Conservation (phyloP, 2,113 vertebrate genomes). For the Sterrhoptilus dennistouni region DNA sequence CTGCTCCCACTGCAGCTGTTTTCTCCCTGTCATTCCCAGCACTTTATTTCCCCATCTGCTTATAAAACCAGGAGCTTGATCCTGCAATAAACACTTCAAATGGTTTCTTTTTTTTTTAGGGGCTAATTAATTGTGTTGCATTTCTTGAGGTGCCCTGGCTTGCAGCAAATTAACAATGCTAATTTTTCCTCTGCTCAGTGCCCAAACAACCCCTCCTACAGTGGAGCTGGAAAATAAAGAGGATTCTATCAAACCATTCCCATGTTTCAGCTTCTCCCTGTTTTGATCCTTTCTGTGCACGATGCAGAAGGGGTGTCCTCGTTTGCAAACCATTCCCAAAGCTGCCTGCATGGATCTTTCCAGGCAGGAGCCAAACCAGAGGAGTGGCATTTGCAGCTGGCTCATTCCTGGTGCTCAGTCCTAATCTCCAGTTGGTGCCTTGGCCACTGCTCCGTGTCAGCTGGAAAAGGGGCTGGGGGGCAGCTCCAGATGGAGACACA, state of each 20-base stretch:
- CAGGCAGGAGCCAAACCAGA: not conserved
- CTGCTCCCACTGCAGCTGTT: slow-evolving; percentile 80
- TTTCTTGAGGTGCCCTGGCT: slow-evolving; percentile 67
- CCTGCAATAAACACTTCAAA: slow-evolving; percentile 83
- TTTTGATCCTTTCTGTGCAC: not conserved
- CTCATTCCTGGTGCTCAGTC: not conserved
- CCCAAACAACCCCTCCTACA: slow-evolving; percentile 13
- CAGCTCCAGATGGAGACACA: not conserved
- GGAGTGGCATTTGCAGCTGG: not conserved
- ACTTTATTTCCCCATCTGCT: slow-evolving; percentile 83
- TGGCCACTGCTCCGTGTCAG: accelerated
- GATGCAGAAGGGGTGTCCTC: not conserved
- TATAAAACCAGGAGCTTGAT: slow-evolving; percentile 78
- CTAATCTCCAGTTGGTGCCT: not conserved
- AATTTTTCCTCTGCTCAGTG: slow-evolving; percentile 1
- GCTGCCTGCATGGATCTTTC: not conserved
- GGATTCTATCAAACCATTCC: not conserved
- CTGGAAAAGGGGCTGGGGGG: not conserved
- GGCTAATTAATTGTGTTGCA: slow-evolving; percentile 82
- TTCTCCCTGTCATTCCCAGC: slow-evolving; percentile 76
- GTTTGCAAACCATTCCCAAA: not conserved
- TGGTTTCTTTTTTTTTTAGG: slow-evolving; percentile 39
- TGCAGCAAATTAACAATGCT: slow-evolving; percentile 70
- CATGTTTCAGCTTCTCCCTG: not conserved
- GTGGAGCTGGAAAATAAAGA: not conserved